Evolutionary conservation across 2,888 invertebrate genomes (phyloP), one percentile per base, ranked within the genome.

Genomic region (Eurytoma californica): DNA sequence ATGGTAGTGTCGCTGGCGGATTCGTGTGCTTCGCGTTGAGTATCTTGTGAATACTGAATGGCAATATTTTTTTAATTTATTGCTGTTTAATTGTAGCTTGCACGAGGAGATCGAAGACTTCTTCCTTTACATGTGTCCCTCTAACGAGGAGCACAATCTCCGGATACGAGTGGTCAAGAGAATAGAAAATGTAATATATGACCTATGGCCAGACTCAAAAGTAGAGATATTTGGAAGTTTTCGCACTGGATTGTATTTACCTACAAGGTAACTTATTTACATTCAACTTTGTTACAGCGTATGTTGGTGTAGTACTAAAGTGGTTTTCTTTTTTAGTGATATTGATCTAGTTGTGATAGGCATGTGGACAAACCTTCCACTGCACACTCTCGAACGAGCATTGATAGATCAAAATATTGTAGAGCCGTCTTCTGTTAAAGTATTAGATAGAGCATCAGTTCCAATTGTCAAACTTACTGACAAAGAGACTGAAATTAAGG

Each of bases 171-270:
- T 99, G 81, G 97, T 98, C 84, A 93, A 94, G 86, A 94, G 97
- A 86, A 98, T 99, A 90, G 95, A 96, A 88, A 92, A 94, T 86
- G 96, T 97, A 82, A 97, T 98, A 88, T 92, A 94, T 84, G 93
- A 95, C 86, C 93, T 98, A 86, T 98, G 98, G 97, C 97, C 97
- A 80, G 95, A 96, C 88, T 97, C 98, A 80, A 93, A 96, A 90
- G 98, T 99, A 83, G 97, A 98, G 92, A 96, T 98, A 87, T 99
- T 99, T 92, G 99, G 99, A 87, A 98, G 98, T 88, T 98, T 98
- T 92, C 94, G 97, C 85, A 99, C 99, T 82, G 98, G 98, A 76
- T 94, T 99, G 83, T 99, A 98, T 92, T 93, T 99, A 90, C 99
- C 99, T 83, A 98, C 98, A 87, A 98, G 98, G 94, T 94, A 89